Percentiles rank a stretch among this genome's conserved stretches.
Evolutionary conservation across 2,888 invertebrate genomes (phyloP).

Genomic region (Hedya salicella): DNA sequence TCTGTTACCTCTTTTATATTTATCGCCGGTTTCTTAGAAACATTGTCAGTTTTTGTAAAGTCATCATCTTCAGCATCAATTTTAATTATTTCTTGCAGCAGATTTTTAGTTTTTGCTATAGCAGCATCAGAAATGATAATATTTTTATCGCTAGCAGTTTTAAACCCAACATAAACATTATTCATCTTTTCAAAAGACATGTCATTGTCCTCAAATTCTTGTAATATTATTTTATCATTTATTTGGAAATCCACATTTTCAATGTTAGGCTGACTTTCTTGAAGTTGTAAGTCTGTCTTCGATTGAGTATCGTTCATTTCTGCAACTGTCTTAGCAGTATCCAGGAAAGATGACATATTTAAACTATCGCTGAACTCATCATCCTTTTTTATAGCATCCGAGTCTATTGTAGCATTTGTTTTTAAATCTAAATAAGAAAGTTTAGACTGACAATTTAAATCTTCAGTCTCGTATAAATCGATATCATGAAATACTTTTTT

Average conservation of each 20-base stretch:
- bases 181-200: slow-evolving; percentile 28
- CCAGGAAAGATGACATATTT: neutral
- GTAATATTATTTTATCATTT: slow-evolving; percentile 40
- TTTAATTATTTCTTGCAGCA: slow-evolving; percentile 52
- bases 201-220: slow-evolving; percentile 48
- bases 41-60: too few relatives aligned
- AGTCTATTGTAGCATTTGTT: slow-evolving; percentile 39
- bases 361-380: neutral
- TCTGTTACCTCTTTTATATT: neutral
- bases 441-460: neutral
- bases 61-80: neutral
- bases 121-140: slow-evolving; percentile 55
- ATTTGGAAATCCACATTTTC: slow-evolving; percentile 18
- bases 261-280: slow-evolving; percentile 42
- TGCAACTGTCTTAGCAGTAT: neutral
- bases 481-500: slow-evolving; percentile 56
- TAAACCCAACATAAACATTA: slow-evolving; percentile 52
- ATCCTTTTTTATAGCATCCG: neutral
- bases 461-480: slow-evolving; percentile 44
- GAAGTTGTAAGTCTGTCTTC: slow-evolving; percentile 46
- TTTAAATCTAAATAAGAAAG: neutral
- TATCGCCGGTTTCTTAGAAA: slow-evolving; percentile 9
- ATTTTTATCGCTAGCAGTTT: slow-evolving; percentile 62
- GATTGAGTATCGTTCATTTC: slow-evolving; percentile 46
- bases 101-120: slow-evolving; percentile 49